Conservation (phyloP, 2,888 invertebrate species). For the Drosophila kambysellisi region DNA sequence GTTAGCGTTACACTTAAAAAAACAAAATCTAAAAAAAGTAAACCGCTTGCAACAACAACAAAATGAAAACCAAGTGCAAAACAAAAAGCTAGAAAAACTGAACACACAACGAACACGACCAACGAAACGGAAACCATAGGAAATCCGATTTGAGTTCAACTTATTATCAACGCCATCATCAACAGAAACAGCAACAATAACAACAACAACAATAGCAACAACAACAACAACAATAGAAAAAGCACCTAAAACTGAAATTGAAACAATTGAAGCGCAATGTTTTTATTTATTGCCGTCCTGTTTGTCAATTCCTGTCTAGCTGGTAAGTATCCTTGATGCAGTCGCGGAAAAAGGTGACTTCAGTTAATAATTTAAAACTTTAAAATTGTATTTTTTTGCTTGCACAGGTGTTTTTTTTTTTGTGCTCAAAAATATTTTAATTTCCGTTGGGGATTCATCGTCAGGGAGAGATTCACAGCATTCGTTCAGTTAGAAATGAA, state of each 20-base stretch:
- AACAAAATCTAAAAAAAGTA: conserved; percentile 10
- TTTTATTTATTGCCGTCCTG: conserved; percentile 83
- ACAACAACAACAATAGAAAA: neutral
- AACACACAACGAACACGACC: conserved; percentile 17
- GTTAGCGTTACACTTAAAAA: conserved; percentile 66
- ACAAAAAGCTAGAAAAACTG: neutral
- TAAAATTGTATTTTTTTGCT: neutral
- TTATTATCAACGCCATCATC: conserved; percentile 35
- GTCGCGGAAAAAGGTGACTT: neutral
- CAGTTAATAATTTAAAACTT: neutral
- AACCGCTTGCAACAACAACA: conserved; percentile 11
- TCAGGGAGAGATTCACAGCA: neutral
- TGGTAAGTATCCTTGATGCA: conserved; percentile 79
- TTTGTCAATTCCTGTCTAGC: conserved; percentile 85
- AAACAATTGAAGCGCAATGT: conserved; percentile 78
- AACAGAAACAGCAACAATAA: conserved; percentile 25
- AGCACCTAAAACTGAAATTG: conserved; percentile 32
- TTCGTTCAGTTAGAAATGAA: neutral
- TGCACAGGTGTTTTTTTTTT: neutral
- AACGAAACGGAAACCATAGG: conserved; percentile 59
- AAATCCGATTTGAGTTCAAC: conserved; percentile 52
- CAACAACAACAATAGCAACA: neutral
- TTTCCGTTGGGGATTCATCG: neutral
- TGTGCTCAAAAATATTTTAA: neutral
- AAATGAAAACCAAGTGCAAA: conserved; percentile 13